Evolutionary conservation across 2,113 vertebrate species (phyloP).

Genomic region (Colinus virginianus): DNA sequence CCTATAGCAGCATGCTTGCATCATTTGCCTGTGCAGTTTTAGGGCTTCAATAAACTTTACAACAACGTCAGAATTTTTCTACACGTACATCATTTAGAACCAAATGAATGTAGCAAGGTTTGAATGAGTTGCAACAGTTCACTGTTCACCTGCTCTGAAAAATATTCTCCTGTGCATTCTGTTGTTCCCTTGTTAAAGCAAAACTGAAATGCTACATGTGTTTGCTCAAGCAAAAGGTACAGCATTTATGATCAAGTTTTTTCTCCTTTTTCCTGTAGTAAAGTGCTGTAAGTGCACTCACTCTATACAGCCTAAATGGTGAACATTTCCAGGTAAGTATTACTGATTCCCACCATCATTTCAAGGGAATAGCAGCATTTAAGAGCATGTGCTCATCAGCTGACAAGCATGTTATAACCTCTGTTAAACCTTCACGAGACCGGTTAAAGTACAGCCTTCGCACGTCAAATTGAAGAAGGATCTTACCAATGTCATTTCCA

Average conservation of each 20-base stretch:
- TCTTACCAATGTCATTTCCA: slow-evolving; percentile 94
- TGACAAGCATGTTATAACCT: not conserved
- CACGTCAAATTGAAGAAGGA: not conserved
- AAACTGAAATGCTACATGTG: not conserved
- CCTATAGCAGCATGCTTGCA: not conserved
- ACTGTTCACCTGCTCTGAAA: not conserved
- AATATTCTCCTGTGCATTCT: not conserved
- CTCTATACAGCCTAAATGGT: not conserved
- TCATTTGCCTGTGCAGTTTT: not conserved
- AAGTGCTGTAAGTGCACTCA: not conserved
- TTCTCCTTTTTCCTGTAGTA: not conserved
- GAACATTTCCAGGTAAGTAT: not conserved
- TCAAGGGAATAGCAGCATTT: not conserved
- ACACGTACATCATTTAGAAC: not conserved
- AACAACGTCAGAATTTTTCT: not conserved
- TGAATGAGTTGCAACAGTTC: too few species aligned
- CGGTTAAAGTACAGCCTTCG: not conserved
- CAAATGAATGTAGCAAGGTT: too few species aligned
- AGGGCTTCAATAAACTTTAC: not conserved
- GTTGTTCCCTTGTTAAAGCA: not conserved
- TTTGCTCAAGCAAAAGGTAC: not conserved
- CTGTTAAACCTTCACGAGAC: not conserved
- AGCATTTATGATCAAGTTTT: not conserved
- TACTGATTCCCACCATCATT: not conserved
- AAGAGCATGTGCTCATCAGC: not conserved